Evolutionary conservation across 2,888 invertebrate species (phyloP).

Genomic region (Adela reaumurella): DNA sequence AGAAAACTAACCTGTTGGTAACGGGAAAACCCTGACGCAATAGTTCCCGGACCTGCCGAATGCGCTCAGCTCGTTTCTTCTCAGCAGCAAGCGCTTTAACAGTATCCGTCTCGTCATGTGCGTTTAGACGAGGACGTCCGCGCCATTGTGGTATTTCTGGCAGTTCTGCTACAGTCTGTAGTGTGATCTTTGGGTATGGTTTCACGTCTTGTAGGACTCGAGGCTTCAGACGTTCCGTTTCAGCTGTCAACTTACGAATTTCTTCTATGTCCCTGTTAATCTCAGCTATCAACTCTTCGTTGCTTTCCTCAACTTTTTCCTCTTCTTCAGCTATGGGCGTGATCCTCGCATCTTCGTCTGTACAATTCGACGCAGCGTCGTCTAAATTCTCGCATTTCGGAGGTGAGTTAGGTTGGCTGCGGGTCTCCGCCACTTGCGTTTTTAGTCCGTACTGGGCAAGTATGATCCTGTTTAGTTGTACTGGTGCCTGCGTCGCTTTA

Average conservation of each 20-base stretch:
- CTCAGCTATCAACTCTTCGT: conserved; percentile 34
- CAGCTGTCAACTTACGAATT: conserved; percentile 47
- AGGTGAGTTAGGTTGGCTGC: conserved; percentile 48
- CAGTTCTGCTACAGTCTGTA: conserved; percentile 59
- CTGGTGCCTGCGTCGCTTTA: conserved; percentile 48
- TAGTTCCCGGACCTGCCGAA: conserved; percentile 68
- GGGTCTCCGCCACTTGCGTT: conserved; percentile 31
- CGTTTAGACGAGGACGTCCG: too few relatives aligned
- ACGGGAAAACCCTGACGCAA: conserved; percentile 64
- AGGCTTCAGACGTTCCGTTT: conserved; percentile 36
- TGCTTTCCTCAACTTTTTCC: conserved; percentile 32
- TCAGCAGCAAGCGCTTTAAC: conserved; percentile 28
- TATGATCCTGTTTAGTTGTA: conserved; percentile 52
- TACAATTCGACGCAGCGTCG: conserved; percentile 41
- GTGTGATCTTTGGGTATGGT: conserved; percentile 55
- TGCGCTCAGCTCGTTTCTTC: conserved; percentile 57
- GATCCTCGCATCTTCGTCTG: conserved; percentile 40
- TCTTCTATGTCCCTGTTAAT: conserved; percentile 50
- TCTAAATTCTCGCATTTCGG: conserved; percentile 40
- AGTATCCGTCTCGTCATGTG: background rate
- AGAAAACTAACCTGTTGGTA: too few relatives aligned
- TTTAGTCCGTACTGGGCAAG: conserved; percentile 57
- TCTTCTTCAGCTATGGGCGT: conserved; percentile 44
- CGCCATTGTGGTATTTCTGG: conserved; percentile 59
- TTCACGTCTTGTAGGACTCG: conserved; percentile 46